Evolutionary conservation across 2,113 vertebrate genomes (phyloP).

Genomic region (Ancistrus triradiatus): DNA sequence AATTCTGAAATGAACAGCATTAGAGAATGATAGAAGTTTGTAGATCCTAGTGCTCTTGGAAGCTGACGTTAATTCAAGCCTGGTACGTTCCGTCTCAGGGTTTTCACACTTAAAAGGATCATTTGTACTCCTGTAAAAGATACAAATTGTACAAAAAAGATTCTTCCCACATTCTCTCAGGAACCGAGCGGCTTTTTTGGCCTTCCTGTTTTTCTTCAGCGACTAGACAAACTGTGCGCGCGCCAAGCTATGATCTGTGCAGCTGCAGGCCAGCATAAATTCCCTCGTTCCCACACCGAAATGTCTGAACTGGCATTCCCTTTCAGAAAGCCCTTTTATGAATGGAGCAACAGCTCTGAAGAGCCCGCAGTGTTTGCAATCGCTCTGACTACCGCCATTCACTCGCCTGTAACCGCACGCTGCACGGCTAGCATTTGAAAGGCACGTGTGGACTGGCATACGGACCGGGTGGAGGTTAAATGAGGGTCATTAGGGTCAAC

Average conservation of each 20-base stretch:
- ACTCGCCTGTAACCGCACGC: slow-evolving; percentile 11
- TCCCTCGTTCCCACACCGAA: slow-evolving; percentile 44
- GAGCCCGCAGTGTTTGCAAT: slow-evolving; percentile 27
- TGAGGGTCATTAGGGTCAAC: slow-evolving; percentile 30
- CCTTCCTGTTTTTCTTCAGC: slow-evolving; percentile 53
- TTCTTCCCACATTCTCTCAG: slow-evolving; percentile 47
- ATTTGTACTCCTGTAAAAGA: too few species aligned
- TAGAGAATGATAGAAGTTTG: too few species aligned
- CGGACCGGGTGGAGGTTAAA: slow-evolving; percentile 28
- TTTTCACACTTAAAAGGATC: too few species aligned
- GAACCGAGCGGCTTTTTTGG: slow-evolving; percentile 43
- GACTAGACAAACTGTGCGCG: slow-evolving; percentile 50
- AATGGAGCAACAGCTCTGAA: slow-evolving; percentile 36
- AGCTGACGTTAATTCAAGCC: too few species aligned
- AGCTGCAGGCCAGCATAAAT: slow-evolving; percentile 47
- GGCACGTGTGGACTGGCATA: background rate
- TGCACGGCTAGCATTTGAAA: too few species aligned
- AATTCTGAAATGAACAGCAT: too few species aligned
- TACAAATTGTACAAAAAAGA: too few species aligned
- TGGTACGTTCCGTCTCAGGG: too few species aligned
- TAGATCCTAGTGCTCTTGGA: too few species aligned
- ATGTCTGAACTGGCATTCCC: slow-evolving; percentile 46
- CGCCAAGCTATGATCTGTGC: slow-evolving; percentile 49
- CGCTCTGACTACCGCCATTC: slow-evolving; percentile 38
- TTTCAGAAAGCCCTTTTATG: slow-evolving; percentile 47